phyloP scores from a whole-genome alignment of 2,113 vertebrate genomes.

The Cololabis saira region DNA sequence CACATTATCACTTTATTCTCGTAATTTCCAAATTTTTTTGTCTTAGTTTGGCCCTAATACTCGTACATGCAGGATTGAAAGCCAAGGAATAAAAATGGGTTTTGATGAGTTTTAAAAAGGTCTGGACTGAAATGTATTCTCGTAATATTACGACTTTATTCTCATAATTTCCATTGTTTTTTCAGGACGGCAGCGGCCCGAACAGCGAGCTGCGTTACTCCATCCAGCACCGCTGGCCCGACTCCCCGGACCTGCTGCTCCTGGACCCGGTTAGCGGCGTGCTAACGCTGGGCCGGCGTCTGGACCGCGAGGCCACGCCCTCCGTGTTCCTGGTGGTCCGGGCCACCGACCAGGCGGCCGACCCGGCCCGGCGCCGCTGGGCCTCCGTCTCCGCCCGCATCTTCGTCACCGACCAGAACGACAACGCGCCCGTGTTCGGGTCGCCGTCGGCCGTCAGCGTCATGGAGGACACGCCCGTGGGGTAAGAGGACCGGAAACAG shows the following conservation, averaged over 20 bases:
- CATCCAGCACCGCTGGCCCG: constrained; percentile 85
- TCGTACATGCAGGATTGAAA: no score
- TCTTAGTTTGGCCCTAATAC: no score
- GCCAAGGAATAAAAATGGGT: no score
- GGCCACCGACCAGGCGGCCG: constrained; percentile 87
- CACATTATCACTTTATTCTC: no score
- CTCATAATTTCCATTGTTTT: no score
- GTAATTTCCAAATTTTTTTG: no score
- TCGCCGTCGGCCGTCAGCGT: constrained; percentile 86
- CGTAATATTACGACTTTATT: no score
- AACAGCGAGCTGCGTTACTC: constrained; percentile 93
- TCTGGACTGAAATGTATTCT: no score
- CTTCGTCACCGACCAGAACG: constrained; percentile 93
- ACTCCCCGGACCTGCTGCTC: constrained; percentile 73
- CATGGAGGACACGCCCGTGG: constrained; percentile 91
- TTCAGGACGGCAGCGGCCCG: constrained; percentile 91
- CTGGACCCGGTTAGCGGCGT: constrained; percentile 87
- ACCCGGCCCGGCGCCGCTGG: constrained; percentile 85
- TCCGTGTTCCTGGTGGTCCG: constrained; percentile 89
- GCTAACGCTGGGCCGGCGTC: constrained; percentile 81
- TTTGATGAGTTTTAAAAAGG: no score
- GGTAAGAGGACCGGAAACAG: no score
- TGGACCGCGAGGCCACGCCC: constrained; percentile 87
- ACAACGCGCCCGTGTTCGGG: constrained; percentile 88
- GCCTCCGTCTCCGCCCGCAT: constrained; percentile 88